phyloP scores from a whole-genome alignment of 2,113 vertebrate species.

The Atractosteus spatula region DNA sequence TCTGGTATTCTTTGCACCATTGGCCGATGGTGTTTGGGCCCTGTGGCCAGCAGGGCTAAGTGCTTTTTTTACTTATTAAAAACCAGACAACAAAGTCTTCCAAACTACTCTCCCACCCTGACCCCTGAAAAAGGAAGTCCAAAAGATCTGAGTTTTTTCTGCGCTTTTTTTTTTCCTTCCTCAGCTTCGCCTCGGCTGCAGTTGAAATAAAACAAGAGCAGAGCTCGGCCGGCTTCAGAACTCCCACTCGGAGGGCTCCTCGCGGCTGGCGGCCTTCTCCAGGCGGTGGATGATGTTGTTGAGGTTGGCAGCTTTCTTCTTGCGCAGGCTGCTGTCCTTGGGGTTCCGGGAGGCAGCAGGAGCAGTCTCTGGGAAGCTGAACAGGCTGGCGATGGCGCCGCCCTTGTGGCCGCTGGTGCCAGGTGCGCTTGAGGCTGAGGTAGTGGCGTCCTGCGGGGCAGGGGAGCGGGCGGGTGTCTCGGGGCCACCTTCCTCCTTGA shows the following conservation, averaged over 20 bases:
- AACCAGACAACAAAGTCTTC: slow-evolving; percentile 74
- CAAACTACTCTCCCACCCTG: slow-evolving; percentile 67
- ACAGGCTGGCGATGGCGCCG: slow-evolving; percentile 75
- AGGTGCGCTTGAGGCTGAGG: slow-evolving; percentile 78
- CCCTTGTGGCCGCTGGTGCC: slow-evolving; percentile 81
- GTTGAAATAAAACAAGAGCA: slow-evolving; percentile 14
- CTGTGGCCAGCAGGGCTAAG: slow-evolving; percentile 96
- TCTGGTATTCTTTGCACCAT: slow-evolving; percentile 70
- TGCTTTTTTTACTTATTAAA: slow-evolving; percentile 81
- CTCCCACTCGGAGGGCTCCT: slow-evolving; percentile 95
- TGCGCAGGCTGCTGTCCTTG: slow-evolving; percentile 91
- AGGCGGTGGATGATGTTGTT: slow-evolving; percentile 97
- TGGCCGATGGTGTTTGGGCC: slow-evolving; percentile 93
- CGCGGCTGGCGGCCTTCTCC: slow-evolving; percentile 93
- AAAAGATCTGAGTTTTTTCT: slow-evolving; percentile 54
- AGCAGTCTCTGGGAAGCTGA: slow-evolving; percentile 83
- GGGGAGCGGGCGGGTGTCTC: slow-evolving; percentile 48
- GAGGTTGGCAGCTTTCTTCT: slow-evolving; percentile 96
- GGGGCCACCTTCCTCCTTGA: slow-evolving; percentile 66
- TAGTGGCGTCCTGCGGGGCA: slow-evolving; percentile 70
- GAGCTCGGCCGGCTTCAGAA: slow-evolving; percentile 71
- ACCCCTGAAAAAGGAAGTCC: slow-evolving; percentile 56
- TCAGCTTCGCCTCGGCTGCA: slow-evolving; percentile 68
- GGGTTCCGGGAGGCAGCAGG: slow-evolving; percentile 76
- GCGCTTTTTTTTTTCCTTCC: slow-evolving; percentile 47